Evolutionary conservation across 1,140 invertebrate genomes (phyloP).

Genomic region (Bombus haemorrhoidalis): DNA sequence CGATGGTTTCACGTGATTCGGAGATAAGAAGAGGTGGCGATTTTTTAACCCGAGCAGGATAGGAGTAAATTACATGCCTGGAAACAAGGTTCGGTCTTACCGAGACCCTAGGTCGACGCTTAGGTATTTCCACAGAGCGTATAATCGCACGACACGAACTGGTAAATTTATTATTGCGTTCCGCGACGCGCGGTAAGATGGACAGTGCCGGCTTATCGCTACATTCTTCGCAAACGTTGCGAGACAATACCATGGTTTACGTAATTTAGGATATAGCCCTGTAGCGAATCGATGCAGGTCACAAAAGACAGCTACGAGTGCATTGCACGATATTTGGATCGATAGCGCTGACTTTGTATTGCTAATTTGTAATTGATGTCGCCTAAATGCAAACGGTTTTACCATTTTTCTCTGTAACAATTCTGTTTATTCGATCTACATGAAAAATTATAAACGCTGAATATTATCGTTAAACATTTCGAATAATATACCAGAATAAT

Average conservation of each 20-base stretch:
- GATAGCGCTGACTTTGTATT: neutral
- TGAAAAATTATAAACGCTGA: no score
- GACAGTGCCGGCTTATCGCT: constrained; percentile 37
- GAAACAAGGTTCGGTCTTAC: constrained; percentile 49
- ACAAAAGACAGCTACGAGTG: neutral
- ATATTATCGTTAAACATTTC: no score
- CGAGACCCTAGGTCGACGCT: neutral
- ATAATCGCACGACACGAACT: constrained; percentile 24
- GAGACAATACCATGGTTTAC: neutral
- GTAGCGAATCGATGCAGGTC: constrained; percentile 22
- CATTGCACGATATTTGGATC: constrained; percentile 16
- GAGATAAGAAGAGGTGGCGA: neutral
- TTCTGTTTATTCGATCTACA: no score
- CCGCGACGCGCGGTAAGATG: constrained; percentile 31
- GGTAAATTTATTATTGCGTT: constrained; percentile 58
- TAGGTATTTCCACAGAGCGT: constrained; percentile 47
- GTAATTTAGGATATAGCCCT: constrained; percentile 25
- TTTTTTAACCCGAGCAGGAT: constrained; percentile 17
- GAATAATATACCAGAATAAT: no score
- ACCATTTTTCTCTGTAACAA: neutral
- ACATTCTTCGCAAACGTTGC: constrained; percentile 41
- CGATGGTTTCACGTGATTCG: neutral
- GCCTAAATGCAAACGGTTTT: neutral
- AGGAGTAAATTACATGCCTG: constrained; percentile 49
- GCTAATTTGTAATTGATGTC: constrained; percentile 16